phyloP scores from a whole-genome alignment of 2,797 vertebrate genomes.

The Argentina silus region DNA sequence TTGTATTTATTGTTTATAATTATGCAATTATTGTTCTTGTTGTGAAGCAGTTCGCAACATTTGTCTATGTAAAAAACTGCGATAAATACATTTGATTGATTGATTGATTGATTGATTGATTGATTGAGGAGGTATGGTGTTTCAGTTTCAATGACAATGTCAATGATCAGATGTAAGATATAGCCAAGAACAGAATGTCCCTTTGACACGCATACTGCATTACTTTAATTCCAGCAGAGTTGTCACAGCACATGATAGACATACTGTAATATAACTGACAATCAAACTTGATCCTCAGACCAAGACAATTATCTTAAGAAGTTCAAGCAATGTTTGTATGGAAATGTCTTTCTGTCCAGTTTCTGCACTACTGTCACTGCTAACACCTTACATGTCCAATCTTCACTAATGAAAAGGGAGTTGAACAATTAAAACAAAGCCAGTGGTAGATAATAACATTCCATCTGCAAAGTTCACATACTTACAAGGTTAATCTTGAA shows the following conservation, averaged over 20 bases:
- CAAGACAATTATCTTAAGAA: no score
- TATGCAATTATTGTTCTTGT: no score
- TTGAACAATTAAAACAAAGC: slow-evolving; percentile 16
- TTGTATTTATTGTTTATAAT: no score
- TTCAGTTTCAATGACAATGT: not conserved
- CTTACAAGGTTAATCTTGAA: slow-evolving; percentile 62
- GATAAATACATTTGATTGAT: no score
- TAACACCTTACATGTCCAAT: slow-evolving; percentile 12
- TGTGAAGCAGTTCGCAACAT: no score
- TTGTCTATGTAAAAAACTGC: no score
- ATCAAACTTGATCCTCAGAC: not conserved
- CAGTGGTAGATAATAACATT: slow-evolving; percentile 32
- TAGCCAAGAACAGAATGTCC: not conserved
- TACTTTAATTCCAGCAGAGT: not conserved
- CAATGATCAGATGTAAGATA: not conserved
- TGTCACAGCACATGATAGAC: no score
- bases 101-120: no score
- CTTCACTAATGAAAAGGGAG: slow-evolving; percentile 7
- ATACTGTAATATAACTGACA: not conserved
- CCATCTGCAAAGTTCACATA: slow-evolving; percentile 59
- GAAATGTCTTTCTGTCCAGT: not conserved
- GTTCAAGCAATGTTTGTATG: no score
- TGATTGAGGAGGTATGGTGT: no score
- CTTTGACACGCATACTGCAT: not conserved
- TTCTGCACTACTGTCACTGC: not conserved